Evolutionary conservation across 2,888 invertebrate species (phyloP).

Genomic region (Dasypogon diadema): DNA sequence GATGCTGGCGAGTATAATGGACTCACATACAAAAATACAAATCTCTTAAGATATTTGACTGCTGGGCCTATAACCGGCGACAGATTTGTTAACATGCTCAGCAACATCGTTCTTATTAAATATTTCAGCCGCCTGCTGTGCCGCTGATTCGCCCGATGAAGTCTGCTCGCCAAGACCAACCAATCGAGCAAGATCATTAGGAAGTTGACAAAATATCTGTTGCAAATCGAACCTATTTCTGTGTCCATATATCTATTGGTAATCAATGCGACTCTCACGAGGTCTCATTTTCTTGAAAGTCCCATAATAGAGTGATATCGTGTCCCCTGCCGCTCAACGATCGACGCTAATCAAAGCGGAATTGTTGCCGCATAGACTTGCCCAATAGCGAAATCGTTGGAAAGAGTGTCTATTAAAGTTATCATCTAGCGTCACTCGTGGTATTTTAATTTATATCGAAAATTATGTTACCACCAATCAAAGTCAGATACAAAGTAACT

Average conservation of each 20-base stretch:
- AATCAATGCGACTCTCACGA: constrained; percentile 18
- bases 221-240: constrained; percentile 25
- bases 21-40: background rate
- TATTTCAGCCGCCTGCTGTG: constrained; percentile 22
- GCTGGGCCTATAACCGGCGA: background rate
- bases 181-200: constrained; percentile 38
- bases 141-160: background rate
- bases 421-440: constrained; percentile 1
- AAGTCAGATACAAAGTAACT: constrained; percentile 38
- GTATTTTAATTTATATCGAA: constrained; percentile 33
- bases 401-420: background rate
- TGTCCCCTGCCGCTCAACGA: constrained; percentile 16
- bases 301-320: constrained; percentile 14
- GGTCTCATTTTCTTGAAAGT: constrained; percentile 40
- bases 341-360: constrained; percentile 38
- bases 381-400: constrained; percentile 25
- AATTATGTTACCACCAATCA: constrained; percentile 36
- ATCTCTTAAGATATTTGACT: background rate
- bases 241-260: constrained; percentile 17
- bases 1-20: background rate
- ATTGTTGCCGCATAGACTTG: constrained; percentile 37
- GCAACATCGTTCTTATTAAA: constrained; percentile 10
- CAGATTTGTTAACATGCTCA: constrained; percentile 22
- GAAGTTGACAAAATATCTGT: constrained; percentile 34
- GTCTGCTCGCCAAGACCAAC: constrained; percentile 2